Conservation (phyloP, 2,797 vertebrate genomes). For the Erpetoichthys calabaricus region DNA sequence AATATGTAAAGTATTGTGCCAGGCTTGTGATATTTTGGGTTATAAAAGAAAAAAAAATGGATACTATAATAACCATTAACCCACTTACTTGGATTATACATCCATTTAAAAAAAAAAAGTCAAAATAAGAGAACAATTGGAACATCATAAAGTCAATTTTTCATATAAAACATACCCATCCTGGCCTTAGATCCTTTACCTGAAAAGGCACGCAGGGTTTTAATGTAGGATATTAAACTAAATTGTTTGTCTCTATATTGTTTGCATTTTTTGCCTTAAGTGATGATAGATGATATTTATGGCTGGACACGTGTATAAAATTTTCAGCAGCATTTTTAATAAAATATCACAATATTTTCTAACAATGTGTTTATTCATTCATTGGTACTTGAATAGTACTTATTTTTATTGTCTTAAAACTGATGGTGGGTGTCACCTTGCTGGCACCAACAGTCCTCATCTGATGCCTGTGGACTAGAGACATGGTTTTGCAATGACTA, state of each 20-base stretch:
- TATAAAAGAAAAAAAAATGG: conserved; percentile 57
- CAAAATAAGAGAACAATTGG: conserved; percentile 27
- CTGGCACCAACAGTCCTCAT: too few species aligned
- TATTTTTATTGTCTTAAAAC: too few species aligned
- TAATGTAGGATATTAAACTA: conserved; percentile 49
- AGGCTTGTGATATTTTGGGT: conserved; percentile 75
- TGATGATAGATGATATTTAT: conserved; percentile 85
- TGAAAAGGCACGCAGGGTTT: conserved; percentile 65
- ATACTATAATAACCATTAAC: conserved; percentile 42
- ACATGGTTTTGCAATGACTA: too few species aligned
- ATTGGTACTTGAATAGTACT: conserved; percentile 12
- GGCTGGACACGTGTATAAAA: conserved; percentile 92
- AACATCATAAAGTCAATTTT: conserved; percentile 47
- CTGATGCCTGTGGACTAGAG: too few species aligned
- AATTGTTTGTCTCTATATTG: conserved; percentile 63
- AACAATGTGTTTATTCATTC: conserved; percentile 62
- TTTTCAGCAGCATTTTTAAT: conserved; percentile 97
- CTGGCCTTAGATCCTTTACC: conserved; percentile 61
- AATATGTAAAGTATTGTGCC: conserved; percentile 81
- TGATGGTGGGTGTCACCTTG: too few species aligned
- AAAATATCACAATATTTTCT: conserved; percentile 98
- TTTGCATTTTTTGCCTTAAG: conserved; percentile 90
- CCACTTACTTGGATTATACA: conserved; percentile 49
- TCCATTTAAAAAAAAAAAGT: conserved; percentile 33
- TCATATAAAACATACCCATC: conserved; percentile 46